Percentiles rank a stretch among this genome's conserved stretches.
Conservation (phyloP, 1,140 invertebrate species). For the Tetramorium parvispinum region DNA sequence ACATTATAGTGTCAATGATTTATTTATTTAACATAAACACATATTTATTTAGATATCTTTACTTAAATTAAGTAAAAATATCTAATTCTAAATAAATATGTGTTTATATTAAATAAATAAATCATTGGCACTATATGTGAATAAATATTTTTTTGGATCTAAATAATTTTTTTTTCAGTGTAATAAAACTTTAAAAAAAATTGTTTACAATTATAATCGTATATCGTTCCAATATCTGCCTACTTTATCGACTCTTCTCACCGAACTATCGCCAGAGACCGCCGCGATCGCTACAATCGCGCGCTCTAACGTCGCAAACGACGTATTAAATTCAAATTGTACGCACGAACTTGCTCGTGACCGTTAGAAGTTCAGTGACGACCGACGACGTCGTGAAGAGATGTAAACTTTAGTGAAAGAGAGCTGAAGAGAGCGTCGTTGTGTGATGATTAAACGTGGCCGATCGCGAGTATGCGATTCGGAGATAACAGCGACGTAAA, state of each 20-base stretch:
- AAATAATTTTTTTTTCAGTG: no score
- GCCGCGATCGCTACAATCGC: neutral
- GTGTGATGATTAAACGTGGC: neutral
- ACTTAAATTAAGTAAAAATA: no score
- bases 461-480: neutral
- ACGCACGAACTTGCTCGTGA: neutral
- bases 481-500: neutral
- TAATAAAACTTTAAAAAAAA: no score
- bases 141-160: no score
- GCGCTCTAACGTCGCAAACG: neutral
- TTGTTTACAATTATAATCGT: no score
- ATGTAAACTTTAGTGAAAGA: neutral
- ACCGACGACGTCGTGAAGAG: neutral
- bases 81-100: no score
- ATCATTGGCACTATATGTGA: no score
- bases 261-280: neutral
- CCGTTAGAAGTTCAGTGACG: slow-evolving; percentile 7
- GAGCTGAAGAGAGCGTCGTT: neutral
- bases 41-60: no score
- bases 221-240: neutral
- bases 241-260: neutral
- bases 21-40: no score
- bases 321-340: slow-evolving; percentile 29
- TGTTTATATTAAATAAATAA: no score
- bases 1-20: no score